Percentiles rank a stretch among this genome's conserved stretches.
Evolutionary conservation across 2,113 vertebrate species (phyloP).

Genomic region (Calidris pygmaea): DNA sequence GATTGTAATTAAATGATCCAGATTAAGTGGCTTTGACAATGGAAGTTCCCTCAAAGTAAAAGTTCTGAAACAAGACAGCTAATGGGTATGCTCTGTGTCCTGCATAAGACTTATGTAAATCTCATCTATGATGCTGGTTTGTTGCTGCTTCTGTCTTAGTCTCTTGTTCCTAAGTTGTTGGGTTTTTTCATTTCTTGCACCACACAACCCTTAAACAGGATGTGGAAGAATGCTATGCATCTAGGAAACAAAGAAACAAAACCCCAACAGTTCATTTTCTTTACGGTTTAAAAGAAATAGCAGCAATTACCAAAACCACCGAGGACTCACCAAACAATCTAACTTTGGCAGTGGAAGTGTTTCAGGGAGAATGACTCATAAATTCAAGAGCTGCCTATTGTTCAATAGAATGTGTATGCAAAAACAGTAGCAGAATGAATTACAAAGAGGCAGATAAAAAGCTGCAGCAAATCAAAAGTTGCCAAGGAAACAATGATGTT

Average conservation of each 20-base stretch:
- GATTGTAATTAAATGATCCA: background rate
- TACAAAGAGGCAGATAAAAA: background rate
- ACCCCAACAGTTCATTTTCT: rapidly evolving
- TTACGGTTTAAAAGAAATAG: background rate
- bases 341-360: background rate
- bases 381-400: background rate
- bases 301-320: background rate
- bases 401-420: background rate
- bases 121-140: background rate
- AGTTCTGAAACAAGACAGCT: background rate
- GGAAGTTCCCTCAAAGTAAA: background rate
- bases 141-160: background rate
- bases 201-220: background rate
- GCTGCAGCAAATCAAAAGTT: background rate
- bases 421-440: background rate
- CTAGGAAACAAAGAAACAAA: background rate
- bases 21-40: background rate
- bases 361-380: background rate
- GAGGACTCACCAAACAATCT: background rate
- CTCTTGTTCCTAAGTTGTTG: background rate
- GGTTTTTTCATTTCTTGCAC: background rate
- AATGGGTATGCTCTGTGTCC: background rate
- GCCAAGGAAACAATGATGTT: background rate
- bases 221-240: background rate
- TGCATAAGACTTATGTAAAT: background rate